Evolutionary conservation across 2,797 vertebrate genomes (phyloP).

Genomic region (Salmo trutta): DNA sequence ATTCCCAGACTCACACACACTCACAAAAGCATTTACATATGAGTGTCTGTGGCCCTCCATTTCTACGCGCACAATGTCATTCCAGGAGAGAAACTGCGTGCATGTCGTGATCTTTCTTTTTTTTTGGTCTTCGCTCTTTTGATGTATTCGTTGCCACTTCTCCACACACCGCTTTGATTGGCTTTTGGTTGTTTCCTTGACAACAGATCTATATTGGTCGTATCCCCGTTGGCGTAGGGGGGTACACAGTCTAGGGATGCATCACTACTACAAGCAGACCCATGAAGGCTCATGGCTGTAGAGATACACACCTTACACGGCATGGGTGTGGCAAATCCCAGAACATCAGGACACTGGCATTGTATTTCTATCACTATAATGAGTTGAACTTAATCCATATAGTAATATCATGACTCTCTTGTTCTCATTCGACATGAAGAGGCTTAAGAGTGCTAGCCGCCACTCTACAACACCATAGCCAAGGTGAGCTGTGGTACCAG

Average conservation of each 20-base stretch:
- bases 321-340: not conserved
- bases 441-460: not conserved
- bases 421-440: not conserved
- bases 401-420: not conserved
- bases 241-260: not conserved
- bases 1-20: conserved; percentile 64
- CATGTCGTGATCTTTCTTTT: not conserved
- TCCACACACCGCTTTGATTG: conserved; percentile 2
- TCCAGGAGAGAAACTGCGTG: not conserved
- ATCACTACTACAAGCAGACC: not conserved
- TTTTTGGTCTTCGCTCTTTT: not conserved
- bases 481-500: too few relatives aligned
- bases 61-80: not conserved
- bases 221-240: conserved; percentile 38
- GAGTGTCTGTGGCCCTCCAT: not conserved
- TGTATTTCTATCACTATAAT: not conserved
- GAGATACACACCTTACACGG: not conserved
- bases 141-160: not conserved
- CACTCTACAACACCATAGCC: not conserved
- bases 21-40: conserved; percentile 11
- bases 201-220: conserved; percentile 62
- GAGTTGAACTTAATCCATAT: not conserved
- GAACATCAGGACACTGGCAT: not conserved
- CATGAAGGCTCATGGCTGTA: not conserved
- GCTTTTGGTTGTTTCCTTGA: conserved; percentile 59